These are phyloP conservation scores for Taenioides sp. DNA, from an alignment of 2,797 vertebrate species.

Conservation along the genomic window DNA sequence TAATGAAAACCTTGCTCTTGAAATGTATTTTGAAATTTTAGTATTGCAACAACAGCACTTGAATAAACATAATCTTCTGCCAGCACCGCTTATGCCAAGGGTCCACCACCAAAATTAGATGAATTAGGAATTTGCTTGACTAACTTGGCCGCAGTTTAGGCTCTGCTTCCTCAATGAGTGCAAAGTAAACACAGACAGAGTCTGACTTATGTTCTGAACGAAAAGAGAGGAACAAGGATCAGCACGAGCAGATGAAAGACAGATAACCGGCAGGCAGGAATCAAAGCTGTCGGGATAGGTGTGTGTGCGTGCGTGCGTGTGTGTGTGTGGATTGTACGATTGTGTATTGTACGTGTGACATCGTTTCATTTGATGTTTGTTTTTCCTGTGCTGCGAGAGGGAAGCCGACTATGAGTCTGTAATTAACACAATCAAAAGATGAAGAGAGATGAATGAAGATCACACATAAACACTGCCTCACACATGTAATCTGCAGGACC, in stretches of 20 bases:
- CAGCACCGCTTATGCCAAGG: not conserved
- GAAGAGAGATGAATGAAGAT: slow-evolving; percentile 61
- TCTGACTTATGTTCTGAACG: slow-evolving; percentile 51
- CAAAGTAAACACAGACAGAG: slow-evolving; percentile 66
- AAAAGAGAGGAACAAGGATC: slow-evolving; percentile 68
- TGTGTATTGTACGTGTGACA: slow-evolving; percentile 27
- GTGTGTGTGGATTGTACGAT: slow-evolving; percentile 49
- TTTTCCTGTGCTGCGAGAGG: slow-evolving; percentile 67
- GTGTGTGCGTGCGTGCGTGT: slow-evolving; percentile 46
- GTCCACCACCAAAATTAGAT: not conserved
- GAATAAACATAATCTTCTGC: not conserved
- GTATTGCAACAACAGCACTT: too few relatives aligned
- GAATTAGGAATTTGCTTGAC: slow-evolving; percentile 23
- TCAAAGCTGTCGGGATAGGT: slow-evolving; percentile 65
- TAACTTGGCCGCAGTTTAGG: slow-evolving; percentile 52
- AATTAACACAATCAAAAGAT: slow-evolving; percentile 83
- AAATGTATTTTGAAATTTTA: too few relatives aligned
- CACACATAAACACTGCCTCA: slow-evolving; percentile 25
- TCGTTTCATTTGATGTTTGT: slow-evolving; percentile 75
- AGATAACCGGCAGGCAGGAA: slow-evolving; percentile 72
- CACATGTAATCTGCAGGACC: slow-evolving; percentile 4
- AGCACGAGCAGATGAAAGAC: slow-evolving; percentile 74
- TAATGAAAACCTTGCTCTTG: too few relatives aligned
- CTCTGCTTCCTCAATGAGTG: slow-evolving; percentile 57
- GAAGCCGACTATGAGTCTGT: slow-evolving; percentile 74